phyloP scores from a whole-genome alignment of 2,797 vertebrate species.

The Carcharodon carcharias region DNA sequence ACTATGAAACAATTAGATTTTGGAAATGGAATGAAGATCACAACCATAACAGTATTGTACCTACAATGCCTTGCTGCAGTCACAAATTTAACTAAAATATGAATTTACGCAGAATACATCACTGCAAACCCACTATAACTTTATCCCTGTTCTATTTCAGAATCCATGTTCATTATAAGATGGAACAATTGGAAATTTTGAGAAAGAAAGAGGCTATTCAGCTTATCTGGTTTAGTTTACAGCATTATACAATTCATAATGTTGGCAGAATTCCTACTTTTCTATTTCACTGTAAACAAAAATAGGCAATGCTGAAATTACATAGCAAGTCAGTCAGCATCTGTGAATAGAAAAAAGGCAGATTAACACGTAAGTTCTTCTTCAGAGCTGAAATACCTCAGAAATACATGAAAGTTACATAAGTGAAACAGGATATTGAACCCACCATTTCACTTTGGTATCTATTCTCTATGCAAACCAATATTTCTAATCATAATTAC shows the following conservation, averaged over 20 bases:
- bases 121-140: not conserved
- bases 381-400: not conserved
- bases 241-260: not conserved
- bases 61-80: not conserved
- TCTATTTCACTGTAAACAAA: not conserved
- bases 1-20: not conserved
- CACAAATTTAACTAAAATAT: not conserved
- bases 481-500: not conserved
- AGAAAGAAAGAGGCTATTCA: not conserved
- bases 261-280: not conserved
- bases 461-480: not conserved
- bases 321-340: not conserved
- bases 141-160: not conserved
- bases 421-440: not conserved
- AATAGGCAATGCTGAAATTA: not conserved
- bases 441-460: not conserved
- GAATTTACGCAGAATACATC: not conserved
- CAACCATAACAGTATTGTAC: not conserved
- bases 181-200: not conserved
- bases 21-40: constrained; percentile 15
- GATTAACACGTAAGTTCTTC: not conserved
- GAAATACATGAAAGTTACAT: not conserved
- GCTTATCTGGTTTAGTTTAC: not conserved
- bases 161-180: not conserved
- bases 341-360: not conserved